Evolutionary conservation across 2,113 vertebrate genomes (phyloP), one percentile per base, ranked within the genome.

Genomic region (Amazona vittata): DNA sequence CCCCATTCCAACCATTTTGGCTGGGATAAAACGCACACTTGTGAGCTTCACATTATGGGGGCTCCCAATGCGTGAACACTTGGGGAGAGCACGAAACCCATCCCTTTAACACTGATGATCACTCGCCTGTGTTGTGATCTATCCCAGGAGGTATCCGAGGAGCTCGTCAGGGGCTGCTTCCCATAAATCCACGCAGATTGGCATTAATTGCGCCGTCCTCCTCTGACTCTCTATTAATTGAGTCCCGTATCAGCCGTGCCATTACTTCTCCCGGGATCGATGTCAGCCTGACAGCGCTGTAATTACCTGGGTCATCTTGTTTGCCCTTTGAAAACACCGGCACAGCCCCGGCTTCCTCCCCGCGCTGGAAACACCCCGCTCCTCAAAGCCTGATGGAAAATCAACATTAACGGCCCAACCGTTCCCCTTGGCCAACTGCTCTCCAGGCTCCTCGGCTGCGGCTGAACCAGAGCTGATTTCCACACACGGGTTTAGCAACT

Each of bases 251-350:
- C 92, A 92, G 89, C 85, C 46, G 85, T 4, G 86, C 89, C 85
- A 79, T 92, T 90, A 83, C 86, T 95, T 75, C 67, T 25, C 82
- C 76, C 1, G 0, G 85, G 92, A 94, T 95, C 94, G 86, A 94
- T 95, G 92, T n/a, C 92, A 69, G 92, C 47, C 92, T 94, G 92
- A 90, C 86, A 92, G 89, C 44, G 41, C 94, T 49, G 82, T 92
- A 94, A 95, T 95, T 94, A 94, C 94, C 92, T 86, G 92, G 94
- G 94, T 92, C 94, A 89, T 55, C 92, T 39, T 83, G 76, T 59
- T 55, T 83, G 89, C 89, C 94, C 92, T 94, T 92, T 79, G 11
- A 31, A 75, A 86, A 78, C 33, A 55, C 77, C 35, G 12, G 62
- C 82, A 55, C 81, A 49, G 69, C 76, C 53, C 52, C 59, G 53